Conservation (phyloP, 2,797 vertebrate genomes). For the Apogon hyalosoma region DNA sequence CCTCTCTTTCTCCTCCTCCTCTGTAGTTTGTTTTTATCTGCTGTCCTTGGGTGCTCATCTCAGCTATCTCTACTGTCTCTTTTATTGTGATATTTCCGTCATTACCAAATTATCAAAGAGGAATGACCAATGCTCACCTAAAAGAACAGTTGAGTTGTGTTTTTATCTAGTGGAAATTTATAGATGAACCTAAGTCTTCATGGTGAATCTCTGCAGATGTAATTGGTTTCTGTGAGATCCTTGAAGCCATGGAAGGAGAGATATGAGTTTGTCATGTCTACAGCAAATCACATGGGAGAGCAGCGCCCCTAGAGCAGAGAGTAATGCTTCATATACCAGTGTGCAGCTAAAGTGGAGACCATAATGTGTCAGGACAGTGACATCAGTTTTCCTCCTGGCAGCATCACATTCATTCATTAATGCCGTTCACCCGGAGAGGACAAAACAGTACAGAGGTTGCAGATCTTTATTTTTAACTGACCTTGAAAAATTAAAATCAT, state of each 20-base stretch:
- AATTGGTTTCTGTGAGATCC: constrained; percentile 9
- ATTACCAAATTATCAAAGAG: constrained; percentile 20
- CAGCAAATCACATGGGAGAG: constrained; percentile 31
- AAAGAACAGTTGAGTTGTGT: background rate
- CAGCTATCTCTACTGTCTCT: constrained; percentile 43
- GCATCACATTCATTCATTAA: constrained; percentile 41
- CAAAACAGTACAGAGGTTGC: constrained; percentile 8
- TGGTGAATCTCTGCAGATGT: constrained; percentile 6
- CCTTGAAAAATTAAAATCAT: constrained; percentile 25
- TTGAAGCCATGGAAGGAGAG: constrained; percentile 18
- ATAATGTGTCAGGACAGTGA: constrained; percentile 33
- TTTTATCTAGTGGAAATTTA: background rate
- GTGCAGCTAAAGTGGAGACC: constrained; percentile 29
- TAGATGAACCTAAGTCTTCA: background rate
- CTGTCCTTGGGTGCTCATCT: constrained; percentile 26
- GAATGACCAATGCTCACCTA: constrained; percentile 17
- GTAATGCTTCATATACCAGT: constrained; percentile 36
- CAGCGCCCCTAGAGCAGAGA: constrained; percentile 23
- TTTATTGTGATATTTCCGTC: constrained; percentile 31
- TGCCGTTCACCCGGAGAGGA: constrained; percentile 20
- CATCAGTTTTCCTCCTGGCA: constrained; percentile 47
- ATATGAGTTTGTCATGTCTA: constrained; percentile 38
- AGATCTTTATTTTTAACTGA: background rate
- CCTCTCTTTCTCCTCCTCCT: constrained; percentile 23
- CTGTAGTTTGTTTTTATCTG: constrained; percentile 42